Evolutionary conservation across 2,113 vertebrate genomes (phyloP).

Genomic region (Odontesthes bonariensis): DNA sequence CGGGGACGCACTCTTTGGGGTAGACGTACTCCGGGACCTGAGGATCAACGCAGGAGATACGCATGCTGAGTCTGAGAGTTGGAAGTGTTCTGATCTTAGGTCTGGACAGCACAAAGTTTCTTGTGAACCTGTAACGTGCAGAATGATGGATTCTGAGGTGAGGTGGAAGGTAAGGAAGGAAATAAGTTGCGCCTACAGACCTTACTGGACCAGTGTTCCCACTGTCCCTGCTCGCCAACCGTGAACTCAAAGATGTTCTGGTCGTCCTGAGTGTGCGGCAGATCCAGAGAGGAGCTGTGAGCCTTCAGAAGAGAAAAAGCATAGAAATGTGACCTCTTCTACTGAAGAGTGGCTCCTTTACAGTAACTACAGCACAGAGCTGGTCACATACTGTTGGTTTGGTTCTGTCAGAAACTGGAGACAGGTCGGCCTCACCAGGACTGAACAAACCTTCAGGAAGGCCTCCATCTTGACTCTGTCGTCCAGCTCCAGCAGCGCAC

Average conservation of each 20-base stretch:
- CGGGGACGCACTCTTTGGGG: constrained; percentile 84
- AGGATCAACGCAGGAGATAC: not conserved
- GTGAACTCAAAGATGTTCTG: constrained; percentile 88
- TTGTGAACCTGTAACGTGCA: too few relatives aligned
- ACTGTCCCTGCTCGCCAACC: constrained; percentile 81
- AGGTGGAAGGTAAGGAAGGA: too few relatives aligned
- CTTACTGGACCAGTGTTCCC: constrained; percentile 88
- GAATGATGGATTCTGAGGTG: too few relatives aligned
- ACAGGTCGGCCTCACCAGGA: too few relatives aligned
- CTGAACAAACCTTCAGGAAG: constrained; percentile 73
- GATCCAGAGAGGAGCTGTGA: constrained; percentile 77
- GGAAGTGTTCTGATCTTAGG: not conserved
- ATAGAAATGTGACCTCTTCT: accelerated
- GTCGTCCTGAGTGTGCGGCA: constrained; percentile 81
- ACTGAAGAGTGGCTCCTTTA: too few relatives aligned
- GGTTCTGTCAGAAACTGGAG: too few relatives aligned
- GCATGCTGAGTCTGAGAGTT: too few relatives aligned
- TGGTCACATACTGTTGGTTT: too few relatives aligned
- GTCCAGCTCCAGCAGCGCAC: constrained; percentile 86
- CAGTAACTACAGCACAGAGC: too few relatives aligned
- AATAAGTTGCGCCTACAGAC: constrained; percentile 57
- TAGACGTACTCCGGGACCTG: constrained; percentile 88
- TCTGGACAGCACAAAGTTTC: too few relatives aligned
- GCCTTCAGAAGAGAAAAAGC: constrained; percentile 16
- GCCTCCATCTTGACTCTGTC: constrained; percentile 87